Conservation (phyloP, 2,888 invertebrate species). For the Andrena praecox region DNA sequence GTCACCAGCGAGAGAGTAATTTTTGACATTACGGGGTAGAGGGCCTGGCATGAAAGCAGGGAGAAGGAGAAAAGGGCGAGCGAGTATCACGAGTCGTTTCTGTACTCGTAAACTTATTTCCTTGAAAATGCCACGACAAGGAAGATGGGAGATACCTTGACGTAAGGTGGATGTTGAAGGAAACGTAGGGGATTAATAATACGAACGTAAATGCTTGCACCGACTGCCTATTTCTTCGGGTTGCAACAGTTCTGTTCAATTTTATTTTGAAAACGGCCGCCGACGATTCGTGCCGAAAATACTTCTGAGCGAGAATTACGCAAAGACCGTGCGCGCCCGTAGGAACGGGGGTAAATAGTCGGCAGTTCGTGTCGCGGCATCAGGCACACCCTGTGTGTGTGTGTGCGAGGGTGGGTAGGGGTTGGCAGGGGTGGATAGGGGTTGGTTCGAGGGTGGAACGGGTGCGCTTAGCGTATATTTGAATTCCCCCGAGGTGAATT, state of each 20-base stretch:
- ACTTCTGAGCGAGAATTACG: conserved; percentile 30
- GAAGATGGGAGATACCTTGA: too few relatives aligned
- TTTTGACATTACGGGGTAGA: background rate
- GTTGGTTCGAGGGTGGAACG: conserved; percentile 19
- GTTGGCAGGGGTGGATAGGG: conserved; percentile 19
- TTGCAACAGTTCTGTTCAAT: too few relatives aligned
- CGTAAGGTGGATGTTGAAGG: too few relatives aligned
- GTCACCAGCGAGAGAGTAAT: conserved; percentile 1
- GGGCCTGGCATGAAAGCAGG: background rate
- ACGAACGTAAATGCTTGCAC: too few relatives aligned
- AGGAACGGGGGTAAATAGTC: conserved; percentile 57
- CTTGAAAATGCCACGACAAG: too few relatives aligned
- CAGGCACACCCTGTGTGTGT: conserved; percentile 27
- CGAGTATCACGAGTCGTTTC: background rate
- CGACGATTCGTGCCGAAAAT: conserved; percentile 41
- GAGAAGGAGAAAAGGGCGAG: background rate
- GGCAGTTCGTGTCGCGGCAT: conserved; percentile 46
- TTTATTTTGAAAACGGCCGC: conserved; percentile 11
- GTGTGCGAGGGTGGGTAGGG: conserved; percentile 21
- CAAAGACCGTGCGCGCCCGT: background rate
- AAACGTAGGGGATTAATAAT: too few relatives aligned
- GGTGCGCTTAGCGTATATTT: conserved; percentile 72
- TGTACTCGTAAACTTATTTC: background rate
- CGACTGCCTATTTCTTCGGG: too few relatives aligned
- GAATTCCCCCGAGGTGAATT: conserved; percentile 75